Base-by-base conservation (phyloP, 64 coral and sea anemone species). In the Orbicella faveolata region DNA sequence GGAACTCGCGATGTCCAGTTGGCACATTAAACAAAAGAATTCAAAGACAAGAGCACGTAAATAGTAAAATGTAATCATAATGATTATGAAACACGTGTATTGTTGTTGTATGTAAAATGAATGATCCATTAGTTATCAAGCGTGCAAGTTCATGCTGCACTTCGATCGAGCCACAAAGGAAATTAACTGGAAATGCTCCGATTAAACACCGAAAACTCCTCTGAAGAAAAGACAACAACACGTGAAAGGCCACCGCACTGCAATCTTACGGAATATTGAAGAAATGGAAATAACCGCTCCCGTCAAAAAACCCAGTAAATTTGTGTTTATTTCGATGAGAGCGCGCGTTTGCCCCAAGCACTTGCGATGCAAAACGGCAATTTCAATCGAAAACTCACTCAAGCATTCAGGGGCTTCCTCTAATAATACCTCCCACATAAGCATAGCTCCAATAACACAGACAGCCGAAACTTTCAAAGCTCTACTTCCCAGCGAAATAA, bases 391-490 rank as follows among this genome's bases (percentile, higher is more conserved):
- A 70, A 76, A 85, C 65, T 51, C 82, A 52, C 81, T 83, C 18
- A 72, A 52, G 82, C 82, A 52, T 20, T 48, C 23, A 72, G 66
- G 35, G 63, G 82, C 82, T 53, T 73, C 36, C 64, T n/a, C 37
- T 23, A 11, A n/a, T 59, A 16, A 14, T 1, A 14, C 21, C 81
- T 21, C 44, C 11, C 21, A 41, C 2, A 84, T n/a, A 30, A 33
- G 4, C 17, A 66, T 20, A 72, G 82, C 39, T 52, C 36, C 21
- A 52, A 15, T 68, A 21, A 89, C 87, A 78, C 52, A 78, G 30
- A 26, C 61, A 78, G 87, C 75, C 33, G 73, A 66, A 89, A 76
- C 68, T 75, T 93, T 88, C 81, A 70, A 63, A 84, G 55, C 52
- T 89, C 37, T 73, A 39, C 59, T 61, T 85, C 74, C 77, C 79